Base-by-base conservation (phyloP, 2,113 vertebrate genomes). In the Phycodurus eques region DNA sequence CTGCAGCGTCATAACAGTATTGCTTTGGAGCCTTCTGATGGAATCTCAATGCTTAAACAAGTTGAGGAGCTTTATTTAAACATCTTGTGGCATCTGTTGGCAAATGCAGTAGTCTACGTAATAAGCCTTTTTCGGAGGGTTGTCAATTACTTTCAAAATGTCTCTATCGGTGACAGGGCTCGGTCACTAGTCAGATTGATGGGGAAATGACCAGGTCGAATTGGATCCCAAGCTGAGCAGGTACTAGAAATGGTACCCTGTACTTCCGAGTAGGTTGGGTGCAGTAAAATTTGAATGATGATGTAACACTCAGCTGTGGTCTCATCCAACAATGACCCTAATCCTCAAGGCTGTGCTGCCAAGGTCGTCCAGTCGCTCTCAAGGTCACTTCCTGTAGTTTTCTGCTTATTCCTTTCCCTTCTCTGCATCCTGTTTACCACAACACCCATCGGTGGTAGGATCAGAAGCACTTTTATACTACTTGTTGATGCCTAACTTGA, bases 341-440 rank as follows among this genome's bases (percentile, higher is more conserved):
- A 61, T 61, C 31, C 59, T 9, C 27, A 31, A 31, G 1, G 56
- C 27, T 31, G n/a, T 14, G 53, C 20, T 12, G 20, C 59, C 59
- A 35, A 59, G 56, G 59, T 61, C 53, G 9, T 56, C 17, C 20
- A 56, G 53, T 56, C 31, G 59, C 59, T 35, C 59, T 19, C 14
- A 19, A 61, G 59, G 59, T 61, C 27, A 35, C 59, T 35, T 61
- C 59, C 59, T 61, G 59, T 35, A 14, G 13, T 35, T 61, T 61
- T 61, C 15, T 35, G 14, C 59, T 61, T 7, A 61, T 61, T 61
- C 59, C 59, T 61, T 35, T 61, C 31, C 59, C 59, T 61, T 61
- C 31, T 9, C 59, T 35, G 31, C 14, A 61, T 61, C 59, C 59
- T 61, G 59, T 61, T 61, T 15, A 33, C 59, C 15, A 19, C 14